These are phyloP conservation scores for Moxostoma hubbsi DNA, from an alignment of 2,797 vertebrate species.

Conservation along the genomic window DNA sequence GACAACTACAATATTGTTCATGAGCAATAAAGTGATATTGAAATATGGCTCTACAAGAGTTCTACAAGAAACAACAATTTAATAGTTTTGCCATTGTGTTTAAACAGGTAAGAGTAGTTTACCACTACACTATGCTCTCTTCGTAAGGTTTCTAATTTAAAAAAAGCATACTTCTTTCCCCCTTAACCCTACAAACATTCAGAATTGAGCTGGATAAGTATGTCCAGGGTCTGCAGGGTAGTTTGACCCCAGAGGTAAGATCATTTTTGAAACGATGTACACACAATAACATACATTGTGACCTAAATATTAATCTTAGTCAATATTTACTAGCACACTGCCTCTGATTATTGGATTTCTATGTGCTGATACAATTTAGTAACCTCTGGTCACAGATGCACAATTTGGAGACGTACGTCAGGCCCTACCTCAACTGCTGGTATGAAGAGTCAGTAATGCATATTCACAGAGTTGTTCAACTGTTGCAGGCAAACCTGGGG, in stretches of 20 bases:
- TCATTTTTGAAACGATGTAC: background rate
- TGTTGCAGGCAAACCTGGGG: constrained; percentile 87
- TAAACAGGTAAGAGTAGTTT: too few species aligned
- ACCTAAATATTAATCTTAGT: background rate
- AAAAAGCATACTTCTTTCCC: constrained; percentile 19
- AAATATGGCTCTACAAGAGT: too few species aligned
- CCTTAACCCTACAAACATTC: constrained; percentile 82
- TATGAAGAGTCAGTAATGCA: constrained; percentile 92
- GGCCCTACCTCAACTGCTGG: constrained; percentile 87
- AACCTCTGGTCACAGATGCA: constrained; percentile 74
- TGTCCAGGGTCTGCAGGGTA: constrained; percentile 85
- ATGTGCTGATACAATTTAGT: background rate
- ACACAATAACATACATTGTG: background rate
- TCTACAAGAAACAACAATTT: too few species aligned
- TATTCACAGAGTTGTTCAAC: constrained; percentile 88
- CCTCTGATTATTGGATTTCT: background rate
- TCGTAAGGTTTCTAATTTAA: too few species aligned
- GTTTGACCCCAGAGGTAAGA: constrained; percentile 84
- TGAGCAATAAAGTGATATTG: too few species aligned
- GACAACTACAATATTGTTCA: background rate
- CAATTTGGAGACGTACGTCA: constrained; percentile 79
- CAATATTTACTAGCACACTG: background rate
- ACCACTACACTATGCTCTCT: too few species aligned
- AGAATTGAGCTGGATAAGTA: constrained; percentile 95
- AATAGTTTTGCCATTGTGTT: too few species aligned